Percentiles rank a stretch among this genome's conserved stretches.
Conservation (phyloP, 92 coral and sea anemone genomes). For the Ricordea florida region DNA sequence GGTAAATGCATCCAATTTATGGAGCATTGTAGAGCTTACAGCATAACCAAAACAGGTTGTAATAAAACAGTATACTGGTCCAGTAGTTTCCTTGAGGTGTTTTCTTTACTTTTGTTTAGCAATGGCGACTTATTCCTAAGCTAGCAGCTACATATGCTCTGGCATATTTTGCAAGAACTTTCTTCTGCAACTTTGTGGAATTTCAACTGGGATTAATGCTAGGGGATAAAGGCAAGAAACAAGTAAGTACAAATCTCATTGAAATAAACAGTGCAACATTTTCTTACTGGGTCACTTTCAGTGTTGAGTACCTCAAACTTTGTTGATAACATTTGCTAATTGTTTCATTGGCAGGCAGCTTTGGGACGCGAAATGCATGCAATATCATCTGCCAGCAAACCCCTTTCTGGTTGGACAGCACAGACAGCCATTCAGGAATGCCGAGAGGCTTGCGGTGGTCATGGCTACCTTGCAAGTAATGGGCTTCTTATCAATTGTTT, state of each 20-base stretch:
- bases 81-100: no score
- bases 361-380: conserved; percentile 97
- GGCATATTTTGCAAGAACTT: conserved; percentile 75
- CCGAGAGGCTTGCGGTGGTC: conserved; percentile 99
- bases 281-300: no score
- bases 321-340: no score
- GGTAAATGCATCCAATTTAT: no score
- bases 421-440: conserved; percentile 96
- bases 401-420: conserved; percentile 89
- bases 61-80: no score
- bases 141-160: conserved; percentile 94
- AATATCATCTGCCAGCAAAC: conserved; percentile 89
- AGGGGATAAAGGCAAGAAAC: conserved; percentile 78
- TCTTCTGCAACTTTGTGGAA: conserved; percentile 78
- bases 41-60: no score
- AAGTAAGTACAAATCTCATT: conserved; percentile 57
- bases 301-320: no score
- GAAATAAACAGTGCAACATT: no score
- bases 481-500: background rate
- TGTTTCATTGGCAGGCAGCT: conserved; percentile 58
- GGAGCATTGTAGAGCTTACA: no score
- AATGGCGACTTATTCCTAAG: conserved; percentile 97
- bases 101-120: conserved; percentile 43
- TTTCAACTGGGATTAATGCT: conserved; percentile 74
- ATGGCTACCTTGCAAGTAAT: conserved; percentile 96